phyloP scores from a whole-genome alignment of 2,113 vertebrate species.

The Cottus gobio region DNA sequence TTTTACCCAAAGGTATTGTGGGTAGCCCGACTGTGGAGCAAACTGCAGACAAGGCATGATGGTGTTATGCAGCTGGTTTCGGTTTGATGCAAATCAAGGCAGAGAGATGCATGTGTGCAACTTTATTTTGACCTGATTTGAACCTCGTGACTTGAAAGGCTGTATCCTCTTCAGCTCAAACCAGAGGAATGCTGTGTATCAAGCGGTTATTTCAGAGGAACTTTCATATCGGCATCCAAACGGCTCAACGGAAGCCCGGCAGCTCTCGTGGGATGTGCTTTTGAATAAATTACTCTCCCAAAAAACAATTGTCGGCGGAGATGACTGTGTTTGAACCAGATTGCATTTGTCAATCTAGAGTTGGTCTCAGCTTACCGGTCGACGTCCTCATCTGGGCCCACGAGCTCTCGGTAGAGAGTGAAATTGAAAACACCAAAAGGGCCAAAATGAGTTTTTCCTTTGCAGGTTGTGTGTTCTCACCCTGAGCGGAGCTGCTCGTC shows the following conservation, averaged over 20 bases:
- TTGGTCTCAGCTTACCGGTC: constrained; percentile 19
- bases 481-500: constrained; percentile 10
- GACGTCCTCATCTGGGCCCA: constrained; percentile 1
- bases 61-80: neutral
- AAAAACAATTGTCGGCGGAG: neutral
- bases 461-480: neutral
- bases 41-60: neutral
- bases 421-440: constrained; percentile 36
- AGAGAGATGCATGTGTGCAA: neutral
- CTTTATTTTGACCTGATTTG: neutral
- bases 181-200: neutral
- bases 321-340: constrained; percentile 14
- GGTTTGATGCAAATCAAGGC: neutral
- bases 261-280: neutral
- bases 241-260: neutral
- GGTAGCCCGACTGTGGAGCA: neutral
- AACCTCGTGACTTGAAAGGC: neutral
- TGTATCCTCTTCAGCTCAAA: neutral
- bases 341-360: constrained; percentile 12
- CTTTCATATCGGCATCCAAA: neutral
- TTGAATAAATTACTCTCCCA: constrained; percentile 22
- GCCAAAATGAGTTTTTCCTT: constrained; percentile 20
- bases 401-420: neutral
- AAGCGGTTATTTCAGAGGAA: neutral
- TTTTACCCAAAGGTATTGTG: neutral